phyloP scores from a whole-genome alignment of 2,888 invertebrate genomes.

The Prenolepis imparis region DNA sequence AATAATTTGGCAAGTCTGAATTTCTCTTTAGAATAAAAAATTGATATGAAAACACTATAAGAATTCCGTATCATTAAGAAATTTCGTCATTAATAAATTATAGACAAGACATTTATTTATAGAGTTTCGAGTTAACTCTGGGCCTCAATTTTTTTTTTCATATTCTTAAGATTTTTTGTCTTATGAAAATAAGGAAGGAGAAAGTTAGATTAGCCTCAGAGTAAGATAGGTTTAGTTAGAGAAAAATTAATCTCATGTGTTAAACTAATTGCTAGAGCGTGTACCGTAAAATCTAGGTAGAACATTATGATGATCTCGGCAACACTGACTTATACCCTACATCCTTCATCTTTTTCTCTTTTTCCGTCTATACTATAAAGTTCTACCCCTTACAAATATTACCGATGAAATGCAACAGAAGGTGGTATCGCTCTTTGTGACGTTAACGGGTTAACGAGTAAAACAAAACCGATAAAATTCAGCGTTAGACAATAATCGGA shows the following conservation, averaged over 20 bases:
- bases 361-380: slow-evolving; percentile 45
- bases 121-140: slow-evolving; percentile 60
- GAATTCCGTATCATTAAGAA: slow-evolving; percentile 66
- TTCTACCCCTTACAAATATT: slow-evolving; percentile 56
- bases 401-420: slow-evolving; percentile 71
- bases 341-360: slow-evolving; percentile 5
- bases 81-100: slow-evolving; percentile 39
- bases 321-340: slow-evolving; percentile 41
- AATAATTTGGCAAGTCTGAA: neutral
- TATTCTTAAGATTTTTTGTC: slow-evolving; percentile 38
- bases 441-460: slow-evolving; percentile 57
- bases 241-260: slow-evolving; percentile 48
- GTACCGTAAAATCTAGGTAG: slow-evolving; percentile 65
- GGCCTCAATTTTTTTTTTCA: slow-evolving; percentile 7
- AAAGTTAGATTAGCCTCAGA: neutral
- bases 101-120: slow-evolving; percentile 36
- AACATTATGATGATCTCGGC: slow-evolving; percentile 61
- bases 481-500: slow-evolving; percentile 31
- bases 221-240: slow-evolving; percentile 41
- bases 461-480: slow-evolving; percentile 51
- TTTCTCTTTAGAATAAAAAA: slow-evolving; percentile 20
- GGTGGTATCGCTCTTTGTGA: slow-evolving; percentile 65
- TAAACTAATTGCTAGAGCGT: slow-evolving; percentile 56
- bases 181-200: slow-evolving; percentile 28
- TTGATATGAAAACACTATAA: slow-evolving; percentile 69